A percentile compares a stretch with the other conserved stretches of the same genome.
These are phyloP conservation scores for Cecidostiba fungosa DNA, from an alignment of 2,888 invertebrate genomes.

Conservation along the genomic window DNA sequence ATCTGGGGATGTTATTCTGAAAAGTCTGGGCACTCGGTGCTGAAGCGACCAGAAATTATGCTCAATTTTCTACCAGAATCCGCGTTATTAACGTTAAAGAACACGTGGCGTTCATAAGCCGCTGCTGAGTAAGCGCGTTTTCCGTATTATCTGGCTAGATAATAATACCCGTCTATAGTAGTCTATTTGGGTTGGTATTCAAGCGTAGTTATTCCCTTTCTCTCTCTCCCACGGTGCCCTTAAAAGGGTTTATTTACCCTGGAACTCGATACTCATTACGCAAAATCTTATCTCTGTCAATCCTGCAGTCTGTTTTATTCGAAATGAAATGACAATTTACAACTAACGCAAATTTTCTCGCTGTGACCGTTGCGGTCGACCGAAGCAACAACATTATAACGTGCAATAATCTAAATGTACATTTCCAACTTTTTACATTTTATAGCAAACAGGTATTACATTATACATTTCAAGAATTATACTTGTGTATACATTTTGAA, in stretches of 20 bases:
- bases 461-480: no score
- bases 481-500: no score
- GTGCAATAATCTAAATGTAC: no score
- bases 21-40: no score
- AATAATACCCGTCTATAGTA: background rate
- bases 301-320: background rate
- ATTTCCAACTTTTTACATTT: no score
- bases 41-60: no score
- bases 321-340: background rate
- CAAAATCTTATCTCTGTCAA: background rate
- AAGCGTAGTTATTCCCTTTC: background rate
- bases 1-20: no score
- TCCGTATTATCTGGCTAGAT: background rate
- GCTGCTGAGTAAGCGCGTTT: conserved; percentile 35
- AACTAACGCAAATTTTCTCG: background rate
- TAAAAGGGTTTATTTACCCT: conserved; percentile 60
- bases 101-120: conserved; percentile 1
- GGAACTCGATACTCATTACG: conserved; percentile 29
- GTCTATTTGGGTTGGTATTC: background rate
- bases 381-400: no score
- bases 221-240: conserved; percentile 3
- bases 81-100: background rate
- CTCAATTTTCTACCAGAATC: no score
- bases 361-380: no score
- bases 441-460: no score